Evolutionary conservation across 2,888 invertebrate genomes (phyloP).

Genomic region (Amphipyra tragopoginis): DNA sequence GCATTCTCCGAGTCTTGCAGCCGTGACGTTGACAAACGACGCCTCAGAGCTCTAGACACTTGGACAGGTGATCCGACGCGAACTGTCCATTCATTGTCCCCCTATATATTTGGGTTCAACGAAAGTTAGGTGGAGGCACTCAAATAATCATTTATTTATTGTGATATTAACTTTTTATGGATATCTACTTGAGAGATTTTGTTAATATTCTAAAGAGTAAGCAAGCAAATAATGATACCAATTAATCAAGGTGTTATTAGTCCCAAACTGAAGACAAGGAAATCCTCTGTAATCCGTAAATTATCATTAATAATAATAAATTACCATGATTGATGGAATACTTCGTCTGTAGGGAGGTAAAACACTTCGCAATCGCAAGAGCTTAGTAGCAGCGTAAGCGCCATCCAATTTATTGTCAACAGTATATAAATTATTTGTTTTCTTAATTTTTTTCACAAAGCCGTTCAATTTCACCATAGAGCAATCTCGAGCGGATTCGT

Average conservation of each 20-base stretch:
- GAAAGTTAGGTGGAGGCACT: conserved; percentile 48
- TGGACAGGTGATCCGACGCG: conserved; percentile 83
- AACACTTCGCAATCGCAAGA: conserved; percentile 15
- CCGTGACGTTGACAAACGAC: conserved; percentile 82
- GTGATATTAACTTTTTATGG: conserved; percentile 6
- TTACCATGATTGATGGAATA: conserved; percentile 41
- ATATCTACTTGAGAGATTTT: not conserved
- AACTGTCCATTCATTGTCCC: conserved; percentile 78
- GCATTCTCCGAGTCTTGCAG: conserved; percentile 68
- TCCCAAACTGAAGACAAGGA: conserved; percentile 37
- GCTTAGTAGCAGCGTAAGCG: conserved; percentile 13
- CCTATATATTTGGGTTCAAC: conserved; percentile 65
- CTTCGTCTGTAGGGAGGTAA: conserved; percentile 19
- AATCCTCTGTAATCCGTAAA: conserved; percentile 43
- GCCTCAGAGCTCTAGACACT: conserved; percentile 74
- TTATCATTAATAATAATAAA: conserved; percentile 52
- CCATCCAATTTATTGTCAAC: conserved; percentile 24
- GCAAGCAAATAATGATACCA: conserved; percentile 31
- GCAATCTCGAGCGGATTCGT: conserved; percentile 63
- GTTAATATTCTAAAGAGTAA: conserved; percentile 5
- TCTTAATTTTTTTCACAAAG: conserved; percentile 31
- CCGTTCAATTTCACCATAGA: conserved; percentile 47
- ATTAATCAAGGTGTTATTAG: conserved; percentile 49
- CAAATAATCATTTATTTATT: conserved; percentile 61
- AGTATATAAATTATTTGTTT: conserved; percentile 26